Conservation (phyloP, 2,888 invertebrate species). For the Thecocarcelia acutangulata region DNA sequence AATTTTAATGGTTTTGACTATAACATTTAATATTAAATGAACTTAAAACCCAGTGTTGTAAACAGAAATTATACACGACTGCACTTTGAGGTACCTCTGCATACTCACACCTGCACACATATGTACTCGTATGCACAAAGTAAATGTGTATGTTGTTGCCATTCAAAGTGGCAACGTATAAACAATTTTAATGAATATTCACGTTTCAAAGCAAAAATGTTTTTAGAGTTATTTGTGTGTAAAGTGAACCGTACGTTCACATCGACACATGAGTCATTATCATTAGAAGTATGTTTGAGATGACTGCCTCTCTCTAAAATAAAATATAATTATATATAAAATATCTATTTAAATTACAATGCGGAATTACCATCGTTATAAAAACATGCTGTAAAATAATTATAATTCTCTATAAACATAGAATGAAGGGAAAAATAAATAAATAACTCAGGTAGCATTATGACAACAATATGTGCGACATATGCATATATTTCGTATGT, state of each 20-base stretch:
- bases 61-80: slow-evolving; percentile 19
- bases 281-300: slow-evolving; percentile 12
- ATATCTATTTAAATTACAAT: slow-evolving; percentile 46
- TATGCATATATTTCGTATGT: too few species aligned
- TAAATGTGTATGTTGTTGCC: background rate
- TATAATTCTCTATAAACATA: slow-evolving; percentile 1
- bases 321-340: slow-evolving; percentile 41
- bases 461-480: too few species aligned
- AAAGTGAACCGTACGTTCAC: background rate
- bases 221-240: background rate
- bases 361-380: slow-evolving; percentile 26
- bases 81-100: background rate
- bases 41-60: slow-evolving; percentile 35
- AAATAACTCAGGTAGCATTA: background rate
- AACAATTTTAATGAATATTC: slow-evolving; percentile 44
- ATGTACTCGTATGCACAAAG: background rate
- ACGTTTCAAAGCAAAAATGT: slow-evolving; percentile 16
- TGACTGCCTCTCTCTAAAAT: background rate
- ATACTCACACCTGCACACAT: background rate
- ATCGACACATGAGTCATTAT: slow-evolving; percentile 33
- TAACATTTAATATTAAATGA: slow-evolving; percentile 46
- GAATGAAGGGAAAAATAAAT: background rate
- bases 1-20: slow-evolving; percentile 36
- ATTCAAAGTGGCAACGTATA: background rate
- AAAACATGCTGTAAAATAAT: slow-evolving; percentile 25